Percentiles rank a stretch among this genome's conserved stretches.
These are phyloP conservation scores for Falco punctatus DNA, from an alignment of 2,113 vertebrate genomes.

Conservation along the genomic window DNA sequence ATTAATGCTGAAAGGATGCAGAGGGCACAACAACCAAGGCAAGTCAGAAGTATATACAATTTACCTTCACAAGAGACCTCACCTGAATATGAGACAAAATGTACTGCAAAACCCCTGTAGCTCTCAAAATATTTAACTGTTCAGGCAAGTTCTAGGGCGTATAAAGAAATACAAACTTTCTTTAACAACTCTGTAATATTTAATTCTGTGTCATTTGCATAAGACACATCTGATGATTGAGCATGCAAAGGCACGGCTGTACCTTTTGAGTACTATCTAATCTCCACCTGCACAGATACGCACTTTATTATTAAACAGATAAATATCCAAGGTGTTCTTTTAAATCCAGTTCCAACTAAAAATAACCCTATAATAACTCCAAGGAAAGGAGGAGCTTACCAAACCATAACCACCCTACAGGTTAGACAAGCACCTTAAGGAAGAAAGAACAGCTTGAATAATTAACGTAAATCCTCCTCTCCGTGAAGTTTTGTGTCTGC, in stretches of 20 bases:
- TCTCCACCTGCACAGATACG: neutral
- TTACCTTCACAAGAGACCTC: neutral
- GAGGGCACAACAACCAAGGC: neutral
- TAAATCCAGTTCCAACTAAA: neutral
- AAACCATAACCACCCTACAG: neutral
- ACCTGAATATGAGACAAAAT: rapidly evolving
- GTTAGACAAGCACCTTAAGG: neutral
- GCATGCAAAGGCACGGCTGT: neutral
- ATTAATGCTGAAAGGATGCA: neutral
- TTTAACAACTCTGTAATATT: neutral
- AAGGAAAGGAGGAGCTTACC: neutral
- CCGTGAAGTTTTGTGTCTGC: neutral
- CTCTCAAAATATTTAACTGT: neutral
- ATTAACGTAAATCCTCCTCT: neutral
- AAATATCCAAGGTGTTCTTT: neutral
- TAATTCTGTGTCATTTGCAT: neutral
- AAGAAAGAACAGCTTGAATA: neutral
- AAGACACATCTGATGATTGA: neutral
- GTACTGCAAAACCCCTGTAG: neutral
- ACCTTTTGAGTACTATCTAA: neutral
- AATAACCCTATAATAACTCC: neutral
- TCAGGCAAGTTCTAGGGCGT: neutral
- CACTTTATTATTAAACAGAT: neutral
- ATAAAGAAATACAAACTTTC: neutral
- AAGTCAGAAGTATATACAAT: neutral